Evolutionary conservation across 1,140 invertebrate species (phyloP).

Genomic region (Cherax destructor): DNA sequence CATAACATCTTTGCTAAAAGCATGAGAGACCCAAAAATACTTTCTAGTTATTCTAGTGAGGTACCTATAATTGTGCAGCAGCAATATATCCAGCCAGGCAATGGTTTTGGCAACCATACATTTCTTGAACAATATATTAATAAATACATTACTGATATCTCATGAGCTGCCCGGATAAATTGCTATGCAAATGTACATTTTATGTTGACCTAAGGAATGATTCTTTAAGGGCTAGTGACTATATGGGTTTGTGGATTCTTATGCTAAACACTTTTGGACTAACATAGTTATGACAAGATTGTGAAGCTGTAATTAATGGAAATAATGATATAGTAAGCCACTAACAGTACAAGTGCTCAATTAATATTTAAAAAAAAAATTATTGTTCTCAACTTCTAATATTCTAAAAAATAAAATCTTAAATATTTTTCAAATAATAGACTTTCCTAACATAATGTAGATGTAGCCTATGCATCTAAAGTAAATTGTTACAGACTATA

Average conservation of each 20-base stretch:
- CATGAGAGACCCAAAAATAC: not conserved
- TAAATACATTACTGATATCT: not conserved
- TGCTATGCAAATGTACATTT: slow-evolving; percentile 23
- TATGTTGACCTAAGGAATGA: slow-evolving; percentile 39
- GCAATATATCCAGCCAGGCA: not conserved
- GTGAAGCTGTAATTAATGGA: not conserved
- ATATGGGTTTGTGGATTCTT: slow-evolving; percentile 6
- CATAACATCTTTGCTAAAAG: not conserved
- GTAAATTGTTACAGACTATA: not conserved
- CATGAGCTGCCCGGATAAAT: slow-evolving; percentile 13
- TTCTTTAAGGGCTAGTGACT: slow-evolving; percentile 44
- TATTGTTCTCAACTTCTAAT: not conserved
- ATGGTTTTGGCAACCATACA: not conserved
- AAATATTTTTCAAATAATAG: not conserved
- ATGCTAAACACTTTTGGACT: slow-evolving; percentile 39
- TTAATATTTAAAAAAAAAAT: not conserved
- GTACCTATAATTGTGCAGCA: slow-evolving; percentile 8
- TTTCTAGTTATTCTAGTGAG: not conserved
- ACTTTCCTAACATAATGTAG: not conserved
- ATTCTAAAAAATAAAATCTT: not conserved
- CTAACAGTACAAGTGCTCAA: not conserved
- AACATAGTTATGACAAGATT: slow-evolving; percentile 36
- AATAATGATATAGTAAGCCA: slow-evolving; percentile 3
- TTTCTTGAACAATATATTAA: not conserved
- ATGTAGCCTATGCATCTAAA: not conserved